Percentiles rank a stretch among this genome's conserved stretches.
These are phyloP conservation scores for Drosophila bocki DNA, from an alignment of 1,140 invertebrate genomes.

Conservation along the genomic window DNA sequence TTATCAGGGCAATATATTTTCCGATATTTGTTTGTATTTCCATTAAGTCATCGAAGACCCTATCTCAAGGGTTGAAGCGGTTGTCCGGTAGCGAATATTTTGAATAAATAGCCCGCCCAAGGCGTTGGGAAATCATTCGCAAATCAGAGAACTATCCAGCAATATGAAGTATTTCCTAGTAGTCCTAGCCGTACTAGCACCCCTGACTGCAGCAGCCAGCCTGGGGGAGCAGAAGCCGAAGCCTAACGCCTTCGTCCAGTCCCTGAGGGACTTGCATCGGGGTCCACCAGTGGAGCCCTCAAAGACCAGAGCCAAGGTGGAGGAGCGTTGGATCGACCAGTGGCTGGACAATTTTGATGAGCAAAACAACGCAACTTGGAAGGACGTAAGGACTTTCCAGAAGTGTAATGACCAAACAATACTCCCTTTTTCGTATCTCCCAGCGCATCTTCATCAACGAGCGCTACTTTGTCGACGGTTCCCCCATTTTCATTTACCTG, in stretches of 20 bases:
- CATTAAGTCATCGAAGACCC: slow-evolving; percentile 33
- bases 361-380: slow-evolving; percentile 87
- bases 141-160: slow-evolving; percentile 41
- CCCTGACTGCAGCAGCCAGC: slow-evolving; percentile 38
- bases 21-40: slow-evolving; percentile 44
- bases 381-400: slow-evolving; percentile 85
- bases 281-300: slow-evolving; percentile 45
- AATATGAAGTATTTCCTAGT: slow-evolving; percentile 55
- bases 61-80: slow-evolving; percentile 23
- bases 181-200: slow-evolving; percentile 33
- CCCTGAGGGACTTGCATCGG: slow-evolving; percentile 47
- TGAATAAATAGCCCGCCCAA: slow-evolving; percentile 60
- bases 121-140: slow-evolving; percentile 59
- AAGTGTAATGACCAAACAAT: background rate
- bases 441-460: slow-evolving; percentile 87
- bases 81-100: slow-evolving; percentile 32
- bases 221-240: slow-evolving; percentile 19
- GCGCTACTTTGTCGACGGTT: slow-evolving; percentile 86
- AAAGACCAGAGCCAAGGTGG: slow-evolving; percentile 33
- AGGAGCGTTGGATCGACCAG: slow-evolving; percentile 67
- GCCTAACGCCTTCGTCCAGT: slow-evolving; percentile 44
- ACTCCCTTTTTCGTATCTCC: background rate
- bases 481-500: slow-evolving; percentile 87
- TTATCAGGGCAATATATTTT: slow-evolving; percentile 56
- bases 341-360: slow-evolving; percentile 90